phyloP scores from a whole-genome alignment of 2,113 vertebrate species.

The Lasiurus cinereus region DNA sequence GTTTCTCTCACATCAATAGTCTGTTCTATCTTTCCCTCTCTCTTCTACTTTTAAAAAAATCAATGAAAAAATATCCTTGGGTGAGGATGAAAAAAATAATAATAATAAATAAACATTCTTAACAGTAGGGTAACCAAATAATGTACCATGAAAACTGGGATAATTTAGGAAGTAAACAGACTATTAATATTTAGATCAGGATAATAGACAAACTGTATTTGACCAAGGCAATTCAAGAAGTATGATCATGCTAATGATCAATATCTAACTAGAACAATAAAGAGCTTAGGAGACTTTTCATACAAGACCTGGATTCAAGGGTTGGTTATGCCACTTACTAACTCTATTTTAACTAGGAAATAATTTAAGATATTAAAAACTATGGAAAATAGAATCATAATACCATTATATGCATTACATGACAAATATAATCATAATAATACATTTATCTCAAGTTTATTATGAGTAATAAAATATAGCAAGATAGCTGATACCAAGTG shows the following conservation, averaged over 20 bases:
- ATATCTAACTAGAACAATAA: background rate
- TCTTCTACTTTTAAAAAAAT: no score
- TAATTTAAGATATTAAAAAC: background rate
- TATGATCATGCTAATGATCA: background rate
- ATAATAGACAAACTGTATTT: background rate
- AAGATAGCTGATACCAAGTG: background rate
- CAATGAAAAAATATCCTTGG: no score
- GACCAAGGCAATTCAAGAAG: background rate
- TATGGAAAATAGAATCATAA: background rate
- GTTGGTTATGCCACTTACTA: background rate
- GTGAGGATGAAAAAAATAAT: no score
- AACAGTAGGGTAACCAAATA: background rate
- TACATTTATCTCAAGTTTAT: background rate
- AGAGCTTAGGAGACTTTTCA: background rate
- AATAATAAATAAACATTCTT: background rate
- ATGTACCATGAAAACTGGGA: background rate
- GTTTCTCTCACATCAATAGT: no score
- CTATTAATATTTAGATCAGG: background rate
- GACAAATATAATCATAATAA: background rate
- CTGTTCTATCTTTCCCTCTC: no score
- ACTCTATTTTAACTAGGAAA: background rate
- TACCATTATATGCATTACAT: background rate
- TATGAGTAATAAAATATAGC: background rate
- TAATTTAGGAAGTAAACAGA: background rate
- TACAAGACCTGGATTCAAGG: background rate